Percentiles rank a stretch among this genome's conserved stretches.
Conservation (phyloP, 2,113 vertebrate species). For the Chionodraco myersi region DNA sequence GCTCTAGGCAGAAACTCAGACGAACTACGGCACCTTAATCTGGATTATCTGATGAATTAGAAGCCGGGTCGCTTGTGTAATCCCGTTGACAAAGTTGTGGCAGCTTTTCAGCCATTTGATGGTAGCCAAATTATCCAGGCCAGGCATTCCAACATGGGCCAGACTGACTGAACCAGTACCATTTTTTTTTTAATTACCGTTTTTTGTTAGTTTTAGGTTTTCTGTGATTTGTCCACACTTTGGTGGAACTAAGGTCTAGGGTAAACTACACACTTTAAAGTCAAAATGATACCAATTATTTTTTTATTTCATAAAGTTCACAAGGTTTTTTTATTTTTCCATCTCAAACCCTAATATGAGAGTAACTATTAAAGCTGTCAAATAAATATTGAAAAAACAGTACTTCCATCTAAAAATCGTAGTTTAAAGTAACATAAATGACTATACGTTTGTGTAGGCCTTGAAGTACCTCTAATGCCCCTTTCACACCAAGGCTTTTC, state of each 20-base stretch:
- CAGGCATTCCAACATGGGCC: conserved; percentile 1
- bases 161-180: not conserved
- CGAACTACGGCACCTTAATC: conserved; percentile 73
- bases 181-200: too few relatives aligned
- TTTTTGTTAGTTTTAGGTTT: not conserved
- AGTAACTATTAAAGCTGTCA: not conserved
- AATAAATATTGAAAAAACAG: not conserved
- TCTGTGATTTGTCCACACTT: not conserved
- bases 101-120: conserved; percentile 45
- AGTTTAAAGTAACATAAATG: not conserved
- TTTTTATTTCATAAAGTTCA: not conserved
- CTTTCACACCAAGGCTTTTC: too few relatives aligned
- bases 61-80: conserved; percentile 68
- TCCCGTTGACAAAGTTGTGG: conserved; percentile 63
- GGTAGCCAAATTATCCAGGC: conserved; percentile 1
- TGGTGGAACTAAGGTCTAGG: not conserved
- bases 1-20: conserved; percentile 46
- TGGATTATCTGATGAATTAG: conserved; percentile 82
- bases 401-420: not conserved
- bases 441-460: not conserved
- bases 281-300: not conserved
- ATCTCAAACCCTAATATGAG: too few relatives aligned
- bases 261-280: not conserved
- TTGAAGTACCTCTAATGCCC: too few relatives aligned
- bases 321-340: too few relatives aligned